These are phyloP conservation scores for Pyxicephalus adspersus DNA, from an alignment of 2,113 vertebrate genomes.

Conservation along the genomic window DNA sequence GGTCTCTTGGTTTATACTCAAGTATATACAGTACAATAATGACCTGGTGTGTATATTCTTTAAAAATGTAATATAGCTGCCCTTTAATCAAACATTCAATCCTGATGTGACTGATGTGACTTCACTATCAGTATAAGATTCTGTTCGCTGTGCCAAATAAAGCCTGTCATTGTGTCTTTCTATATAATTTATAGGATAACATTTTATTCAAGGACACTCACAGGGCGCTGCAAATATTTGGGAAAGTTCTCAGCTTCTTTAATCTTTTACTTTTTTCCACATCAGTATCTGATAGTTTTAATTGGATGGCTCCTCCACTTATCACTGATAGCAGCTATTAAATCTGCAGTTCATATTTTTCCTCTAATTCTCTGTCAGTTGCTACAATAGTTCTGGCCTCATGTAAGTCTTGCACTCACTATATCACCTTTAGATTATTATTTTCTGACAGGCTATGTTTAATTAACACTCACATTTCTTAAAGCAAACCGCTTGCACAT, in stretches of 20 bases:
- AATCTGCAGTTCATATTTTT: conserved; percentile 32
- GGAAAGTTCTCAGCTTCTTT: conserved; percentile 32
- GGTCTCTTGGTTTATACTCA: no score
- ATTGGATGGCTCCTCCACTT: conserved; percentile 26
- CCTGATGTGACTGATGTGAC: not conserved
- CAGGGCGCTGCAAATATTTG: conserved; percentile 29
- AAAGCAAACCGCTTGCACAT: not conserved
- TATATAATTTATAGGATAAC: conserved; percentile 4
- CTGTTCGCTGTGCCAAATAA: not conserved
- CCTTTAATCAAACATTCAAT: no score
- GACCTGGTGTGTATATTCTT: no score
- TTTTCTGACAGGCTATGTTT: conserved; percentile 7
- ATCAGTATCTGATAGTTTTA: conserved; percentile 39
- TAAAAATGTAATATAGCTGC: no score
- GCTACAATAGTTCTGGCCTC: conserved; percentile 2
- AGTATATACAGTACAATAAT: no score
- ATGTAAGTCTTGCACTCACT: conserved; percentile 2
- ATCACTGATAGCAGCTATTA: conserved; percentile 31
- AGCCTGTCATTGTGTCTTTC: conserved; percentile 3
- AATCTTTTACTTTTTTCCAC: conserved; percentile 39
- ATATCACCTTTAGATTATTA: conserved; percentile 27
- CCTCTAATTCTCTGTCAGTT: conserved; percentile 14
- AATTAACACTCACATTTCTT: not conserved
- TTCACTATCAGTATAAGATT: not conserved
- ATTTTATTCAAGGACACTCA: conserved; percentile 35